These are phyloP conservation scores for Oxytorus armatus DNA, from an alignment of 2,888 invertebrate genomes.

Conservation along the genomic window DNA sequence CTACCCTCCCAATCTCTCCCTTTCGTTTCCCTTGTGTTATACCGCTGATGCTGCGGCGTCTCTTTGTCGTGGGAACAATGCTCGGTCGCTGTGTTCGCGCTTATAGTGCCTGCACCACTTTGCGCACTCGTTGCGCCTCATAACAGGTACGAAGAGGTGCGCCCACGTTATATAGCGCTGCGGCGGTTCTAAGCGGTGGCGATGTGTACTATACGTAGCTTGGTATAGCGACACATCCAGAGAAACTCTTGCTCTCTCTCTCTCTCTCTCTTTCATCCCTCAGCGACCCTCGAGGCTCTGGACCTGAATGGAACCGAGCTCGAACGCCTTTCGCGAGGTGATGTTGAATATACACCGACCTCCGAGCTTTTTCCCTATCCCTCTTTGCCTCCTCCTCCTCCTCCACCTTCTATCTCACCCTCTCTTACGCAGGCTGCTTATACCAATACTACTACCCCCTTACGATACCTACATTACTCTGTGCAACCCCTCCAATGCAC, in stretches of 20 bases:
- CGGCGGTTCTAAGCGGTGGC: constrained; percentile 2
- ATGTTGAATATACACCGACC: constrained; percentile 36
- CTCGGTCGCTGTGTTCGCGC: constrained; percentile 37
- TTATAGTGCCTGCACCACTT: constrained; percentile 47
- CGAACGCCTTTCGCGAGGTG: constrained; percentile 55
- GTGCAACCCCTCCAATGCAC: constrained; percentile 4
- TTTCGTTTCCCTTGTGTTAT: constrained; percentile 33
- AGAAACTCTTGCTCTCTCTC: constrained; percentile 6
- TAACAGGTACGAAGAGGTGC: constrained; percentile 35
- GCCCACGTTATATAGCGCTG: constrained; percentile 21
- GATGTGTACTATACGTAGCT: constrained; percentile 12
- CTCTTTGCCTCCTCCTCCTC: not conserved
- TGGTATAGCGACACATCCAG: constrained; percentile 5
- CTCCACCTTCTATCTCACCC: not conserved
- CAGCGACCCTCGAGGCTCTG: constrained; percentile 40
- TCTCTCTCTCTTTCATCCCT: not conserved
- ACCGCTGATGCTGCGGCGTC: constrained; percentile 40
- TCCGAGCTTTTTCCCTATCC: constrained; percentile 28
- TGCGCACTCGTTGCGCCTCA: constrained; percentile 56
- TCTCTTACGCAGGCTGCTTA: not conserved
- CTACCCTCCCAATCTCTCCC: constrained; percentile 1
- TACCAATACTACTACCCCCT: constrained; percentile 25
- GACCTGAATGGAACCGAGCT: constrained; percentile 60
- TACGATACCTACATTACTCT: constrained; percentile 36
- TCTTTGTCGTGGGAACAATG: constrained; percentile 61